Base-by-base conservation (phyloP, 2,888 invertebrate genomes). In the Chromoteleia sp. region DNA sequence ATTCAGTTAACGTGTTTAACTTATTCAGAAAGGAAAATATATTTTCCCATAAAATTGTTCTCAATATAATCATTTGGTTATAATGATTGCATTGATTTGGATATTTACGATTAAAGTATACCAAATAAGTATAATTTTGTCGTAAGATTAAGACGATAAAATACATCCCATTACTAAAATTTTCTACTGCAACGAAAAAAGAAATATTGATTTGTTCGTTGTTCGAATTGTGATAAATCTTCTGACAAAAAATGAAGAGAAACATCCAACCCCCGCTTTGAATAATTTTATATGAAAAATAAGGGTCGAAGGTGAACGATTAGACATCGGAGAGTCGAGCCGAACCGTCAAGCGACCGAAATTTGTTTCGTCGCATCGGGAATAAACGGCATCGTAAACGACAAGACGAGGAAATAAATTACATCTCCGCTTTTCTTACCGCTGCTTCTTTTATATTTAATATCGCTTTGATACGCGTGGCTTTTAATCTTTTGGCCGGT, bases 391-490 rank as follows among this genome's bases (percentile, higher is more conserved):
- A 54, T 68, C 74, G 70, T 80, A 74, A 74, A 74, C 61, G 80
- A 75, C 70, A 63, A 41, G 70, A 77, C 63, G 65, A 36, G 70
- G 74, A 63, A 75, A 80, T 75, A 75, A 80, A 80, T 80, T 70
- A 70, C 58, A 33, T 61, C 67, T 17, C 29, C 21, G 70, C 43
- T 76, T 76, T 81, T 76, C 65, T 76, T 70, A 30, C 63, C 36
- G 76, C 36, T 65, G 61, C 81, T 65, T 70, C 61, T 63, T 76
- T 68, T 75, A 75, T 67, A 75, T 81, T 81, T 81, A 81, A 81
- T 81, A 81, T 81, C 56, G 73, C 81, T 81, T 81, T 73, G 81
- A 81, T 77, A 77, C 76, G 73, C 81, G 76, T 73, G 81, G 76
- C 73, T 81, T 77, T 81, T 81, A 81, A 81, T 81, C 81, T 76